Percentiles rank a stretch among this genome's conserved stretches.
phyloP scores from a whole-genome alignment of 2,888 invertebrate species.

The Aleiodes alternator region DNA sequence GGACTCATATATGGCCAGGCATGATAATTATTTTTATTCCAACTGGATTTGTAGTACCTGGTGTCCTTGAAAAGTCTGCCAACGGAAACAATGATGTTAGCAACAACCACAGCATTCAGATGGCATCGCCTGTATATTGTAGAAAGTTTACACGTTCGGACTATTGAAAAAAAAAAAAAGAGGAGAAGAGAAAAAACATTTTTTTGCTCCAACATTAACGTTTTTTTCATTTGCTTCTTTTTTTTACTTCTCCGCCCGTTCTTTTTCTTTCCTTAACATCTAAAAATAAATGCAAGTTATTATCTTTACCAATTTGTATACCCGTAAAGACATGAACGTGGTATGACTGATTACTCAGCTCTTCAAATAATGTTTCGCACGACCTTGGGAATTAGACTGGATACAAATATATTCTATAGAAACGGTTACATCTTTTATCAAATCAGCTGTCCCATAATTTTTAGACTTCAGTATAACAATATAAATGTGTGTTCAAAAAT shows the following conservation, averaged over 20 bases:
- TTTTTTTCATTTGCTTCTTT: constrained; percentile 32
- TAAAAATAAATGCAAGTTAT: constrained; percentile 47
- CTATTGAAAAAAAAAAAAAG: constrained; percentile 43
- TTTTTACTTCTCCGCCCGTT: constrained; percentile 11
- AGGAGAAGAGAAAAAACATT: constrained; percentile 18
- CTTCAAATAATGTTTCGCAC: constrained; percentile 63
- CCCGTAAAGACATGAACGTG: constrained; percentile 54
- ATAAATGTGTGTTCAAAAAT: no score
- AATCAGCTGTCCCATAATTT: constrained; percentile 48
- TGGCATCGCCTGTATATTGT: constrained; percentile 36
- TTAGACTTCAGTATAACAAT: constrained; percentile 32
- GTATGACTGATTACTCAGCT: constrained; percentile 65
- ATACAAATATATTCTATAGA: constrained; percentile 45
- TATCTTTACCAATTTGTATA: constrained; percentile 48
- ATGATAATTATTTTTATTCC: constrained; percentile 50
- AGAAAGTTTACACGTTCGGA: constrained; percentile 34
- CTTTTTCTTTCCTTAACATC: constrained; percentile 31
- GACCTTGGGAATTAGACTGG: constrained; percentile 61
- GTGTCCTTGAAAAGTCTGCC: constrained; percentile 57
- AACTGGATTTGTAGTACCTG: constrained; percentile 55
- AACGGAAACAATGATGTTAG: constrained; percentile 56
- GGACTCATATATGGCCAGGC: constrained; percentile 35
- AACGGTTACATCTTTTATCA: constrained; percentile 35
- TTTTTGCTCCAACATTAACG: constrained; percentile 41
- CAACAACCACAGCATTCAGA: constrained; percentile 44